A percentile compares a stretch with the other conserved stretches of the same genome.
Evolutionary conservation across 2,113 vertebrate genomes (phyloP).

Genomic region (Brienomyrus longianalis): DNA sequence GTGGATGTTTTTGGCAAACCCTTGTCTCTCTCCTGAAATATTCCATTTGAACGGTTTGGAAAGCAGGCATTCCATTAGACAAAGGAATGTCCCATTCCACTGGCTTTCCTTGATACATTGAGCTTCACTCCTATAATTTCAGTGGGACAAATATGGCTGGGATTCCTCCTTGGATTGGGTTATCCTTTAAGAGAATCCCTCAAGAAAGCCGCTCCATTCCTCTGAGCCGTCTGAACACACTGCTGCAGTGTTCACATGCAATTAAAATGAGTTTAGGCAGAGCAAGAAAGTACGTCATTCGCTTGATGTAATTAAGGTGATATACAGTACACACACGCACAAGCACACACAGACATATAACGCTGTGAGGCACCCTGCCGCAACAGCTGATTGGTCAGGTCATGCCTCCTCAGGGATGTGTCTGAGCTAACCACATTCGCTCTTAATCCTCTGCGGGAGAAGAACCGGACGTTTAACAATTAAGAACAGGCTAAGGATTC

Average conservation of each 20-base stretch:
- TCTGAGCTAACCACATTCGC: not conserved
- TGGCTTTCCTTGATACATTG: constrained; percentile 17
- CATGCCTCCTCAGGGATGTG: not conserved
- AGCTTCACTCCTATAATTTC: constrained; percentile 31
- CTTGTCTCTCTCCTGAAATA: not conserved
- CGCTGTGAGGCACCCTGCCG: not conserved
- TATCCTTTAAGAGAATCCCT: constrained; percentile 32
- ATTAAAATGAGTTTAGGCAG: constrained; percentile 72
- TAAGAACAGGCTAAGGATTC: constrained; percentile 8
- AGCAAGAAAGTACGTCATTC: constrained; percentile 69
- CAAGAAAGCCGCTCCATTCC: constrained; percentile 63
- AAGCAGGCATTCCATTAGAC: not conserved
- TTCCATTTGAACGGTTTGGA: not conserved
- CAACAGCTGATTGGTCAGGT: not conserved
- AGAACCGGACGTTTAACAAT: not conserved
- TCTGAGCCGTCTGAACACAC: constrained; percentile 35
- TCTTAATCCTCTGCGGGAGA: not conserved
- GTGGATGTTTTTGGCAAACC: not conserved
- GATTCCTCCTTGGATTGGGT: constrained; percentile 55
- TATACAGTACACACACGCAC: constrained; percentile 39
- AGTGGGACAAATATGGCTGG: constrained; percentile 18
- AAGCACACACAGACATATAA: constrained; percentile 40
- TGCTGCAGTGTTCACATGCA: constrained; percentile 62
- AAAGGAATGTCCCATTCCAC: constrained; percentile 10
- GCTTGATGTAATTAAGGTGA: constrained; percentile 66